phyloP scores from a whole-genome alignment of 2,888 invertebrate genomes.

The Drosophila rellima region DNA sequence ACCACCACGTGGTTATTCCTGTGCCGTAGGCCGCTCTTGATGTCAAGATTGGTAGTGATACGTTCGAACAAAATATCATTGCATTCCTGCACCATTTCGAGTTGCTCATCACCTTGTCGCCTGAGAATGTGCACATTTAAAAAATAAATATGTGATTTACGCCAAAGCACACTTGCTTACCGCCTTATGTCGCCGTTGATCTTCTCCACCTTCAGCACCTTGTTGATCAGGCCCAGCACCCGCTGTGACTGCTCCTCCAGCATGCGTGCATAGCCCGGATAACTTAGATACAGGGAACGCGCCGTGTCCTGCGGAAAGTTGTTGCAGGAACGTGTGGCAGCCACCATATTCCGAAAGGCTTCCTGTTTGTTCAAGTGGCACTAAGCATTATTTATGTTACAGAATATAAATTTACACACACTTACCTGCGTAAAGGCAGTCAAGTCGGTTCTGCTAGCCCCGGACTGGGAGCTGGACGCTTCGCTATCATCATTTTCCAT shows the following conservation, averaged over 20 bases:
- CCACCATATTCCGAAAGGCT: conserved; percentile 89
- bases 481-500: background rate
- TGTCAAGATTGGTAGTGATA: conserved; percentile 91
- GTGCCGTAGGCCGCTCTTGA: conserved; percentile 87
- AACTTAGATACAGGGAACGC: conserved; percentile 91
- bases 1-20: conserved; percentile 86
- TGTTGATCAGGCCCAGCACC: conserved; percentile 88
- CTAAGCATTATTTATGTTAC: background rate
- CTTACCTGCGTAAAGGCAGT: conserved; percentile 81
- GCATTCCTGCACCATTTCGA: conserved; percentile 92
- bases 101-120: conserved; percentile 88
- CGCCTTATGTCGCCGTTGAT: conserved; percentile 86
- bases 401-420: background rate
- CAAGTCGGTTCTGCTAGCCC: conserved; percentile 32
- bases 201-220: conserved; percentile 87
- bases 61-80: conserved; percentile 94
- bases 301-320: conserved; percentile 90
- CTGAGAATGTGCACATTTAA: conserved; percentile 54
- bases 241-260: conserved; percentile 89
- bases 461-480: conserved; percentile 40
- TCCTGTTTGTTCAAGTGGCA: conserved; percentile 51
- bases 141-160: background rate
- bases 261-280: conserved; percentile 90
- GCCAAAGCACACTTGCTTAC: conserved; percentile 52
- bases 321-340: conserved; percentile 90